A percentile compares a stretch with the other conserved stretches of the same genome.
Evolutionary conservation across 2,888 invertebrate species (phyloP).

Genomic region (Strigamia maritima): DNA sequence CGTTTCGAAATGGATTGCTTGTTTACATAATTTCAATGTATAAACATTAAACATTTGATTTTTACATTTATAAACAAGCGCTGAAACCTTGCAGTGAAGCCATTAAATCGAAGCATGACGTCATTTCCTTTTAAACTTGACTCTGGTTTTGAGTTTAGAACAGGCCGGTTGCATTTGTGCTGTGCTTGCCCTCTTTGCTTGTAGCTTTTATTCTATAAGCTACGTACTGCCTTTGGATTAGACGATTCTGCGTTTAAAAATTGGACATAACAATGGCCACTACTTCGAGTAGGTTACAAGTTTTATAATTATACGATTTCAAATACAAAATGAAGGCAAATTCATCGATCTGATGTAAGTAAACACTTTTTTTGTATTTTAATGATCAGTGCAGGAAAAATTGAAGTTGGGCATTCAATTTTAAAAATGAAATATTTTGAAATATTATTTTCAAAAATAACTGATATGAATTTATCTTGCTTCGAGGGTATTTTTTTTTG

Average conservation of each 20-base stretch:
- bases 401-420: too few species aligned
- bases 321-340: background rate
- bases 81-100: background rate
- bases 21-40: background rate
- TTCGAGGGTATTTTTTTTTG: background rate
- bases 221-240: background rate
- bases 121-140: constrained; percentile 11
- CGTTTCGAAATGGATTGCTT: background rate
- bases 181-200: background rate
- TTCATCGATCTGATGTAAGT: background rate
- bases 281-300: too few species aligned
- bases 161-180: background rate
- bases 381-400: too few species aligned
- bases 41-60: constrained; percentile 16
- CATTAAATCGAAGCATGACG: background rate
- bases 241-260: background rate
- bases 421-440: too few species aligned
- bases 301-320: background rate
- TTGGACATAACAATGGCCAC: background rate
- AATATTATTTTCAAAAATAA: too few species aligned
- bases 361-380: too few species aligned
- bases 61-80: background rate
- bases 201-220: background rate
- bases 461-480: background rate
- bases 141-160: background rate